Evolutionary conservation across 1,140 invertebrate genomes (phyloP).

Genomic region (Brachionus paranguensis): DNA sequence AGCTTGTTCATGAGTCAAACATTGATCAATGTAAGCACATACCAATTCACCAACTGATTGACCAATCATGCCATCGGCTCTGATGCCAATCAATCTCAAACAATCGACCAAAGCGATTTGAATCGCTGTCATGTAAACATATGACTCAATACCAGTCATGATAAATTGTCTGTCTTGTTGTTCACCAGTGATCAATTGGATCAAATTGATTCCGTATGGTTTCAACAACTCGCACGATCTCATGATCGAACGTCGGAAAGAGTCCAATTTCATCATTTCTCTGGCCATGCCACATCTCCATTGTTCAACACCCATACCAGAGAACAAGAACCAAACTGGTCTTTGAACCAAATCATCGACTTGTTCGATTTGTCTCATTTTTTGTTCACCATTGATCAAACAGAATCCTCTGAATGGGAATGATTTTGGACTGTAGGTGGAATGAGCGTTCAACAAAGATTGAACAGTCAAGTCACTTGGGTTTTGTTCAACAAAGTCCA

Average conservation of each 20-base stretch:
- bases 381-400: constrained; percentile 31
- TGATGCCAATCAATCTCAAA: constrained; percentile 67
- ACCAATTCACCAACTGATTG: constrained; percentile 72
- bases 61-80: constrained; percentile 85
- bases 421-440: not conserved
- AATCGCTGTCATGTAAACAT: constrained; percentile 85
- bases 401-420: not conserved
- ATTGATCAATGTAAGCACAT: constrained; percentile 92
- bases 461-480: not conserved
- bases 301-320: constrained; percentile 96
- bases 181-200: constrained; percentile 70
- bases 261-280: constrained; percentile 70
- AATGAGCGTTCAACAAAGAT: constrained; percentile 11
- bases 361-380: constrained; percentile 37
- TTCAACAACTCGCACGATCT: constrained; percentile 69
- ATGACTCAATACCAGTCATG: constrained; percentile 83
- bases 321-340: constrained; percentile 86
- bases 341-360: constrained; percentile 49
- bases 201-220: constrained; percentile 71
- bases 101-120: constrained; percentile 86
- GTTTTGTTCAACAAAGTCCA: constrained; percentile 19
- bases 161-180: constrained; percentile 58
- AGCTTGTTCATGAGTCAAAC: constrained; percentile 82
- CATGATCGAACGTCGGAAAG: constrained; percentile 70
- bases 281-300: constrained; percentile 53